phyloP scores from a whole-genome alignment of 2,888 invertebrate species.

The Gonocerus acuteangulatus region DNA sequence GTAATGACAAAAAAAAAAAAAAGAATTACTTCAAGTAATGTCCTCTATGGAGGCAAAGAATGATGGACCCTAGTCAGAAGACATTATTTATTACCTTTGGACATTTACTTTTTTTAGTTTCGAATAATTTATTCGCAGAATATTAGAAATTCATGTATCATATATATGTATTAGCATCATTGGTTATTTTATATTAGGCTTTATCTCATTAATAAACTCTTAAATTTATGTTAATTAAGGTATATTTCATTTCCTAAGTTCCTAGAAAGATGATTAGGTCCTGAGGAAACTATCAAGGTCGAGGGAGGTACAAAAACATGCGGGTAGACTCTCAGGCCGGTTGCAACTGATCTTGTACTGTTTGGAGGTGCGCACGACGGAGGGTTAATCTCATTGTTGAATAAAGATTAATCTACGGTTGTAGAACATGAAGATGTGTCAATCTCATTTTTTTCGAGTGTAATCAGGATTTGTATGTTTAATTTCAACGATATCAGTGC shows the following conservation, averaged over 20 bases:
- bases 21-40: too few relatives aligned
- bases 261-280: not conserved
- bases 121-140: too few relatives aligned
- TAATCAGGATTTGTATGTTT: too few relatives aligned
- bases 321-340: conserved; percentile 8
- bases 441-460: too few relatives aligned
- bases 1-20: too few relatives aligned
- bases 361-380: conserved; percentile 7
- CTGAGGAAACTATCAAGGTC: not conserved
- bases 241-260: conserved; percentile 1
- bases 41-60: not conserved
- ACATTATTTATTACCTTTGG: too few relatives aligned
- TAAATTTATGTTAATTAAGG: conserved; percentile 1
- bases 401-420: too few relatives aligned
- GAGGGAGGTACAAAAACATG: conserved; percentile 1
- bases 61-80: not conserved
- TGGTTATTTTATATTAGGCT: conserved; percentile 1
- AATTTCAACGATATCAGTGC: too few relatives aligned
- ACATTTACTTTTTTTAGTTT: too few relatives aligned
- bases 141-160: too few relatives aligned
- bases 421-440: too few relatives aligned
- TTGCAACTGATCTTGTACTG: conserved; percentile 1
- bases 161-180: too few relatives aligned
- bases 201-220: conserved; percentile 9
- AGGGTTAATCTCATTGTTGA: conserved; percentile 3